These are phyloP conservation scores for Hippocampus mohnikei DNA, from an alignment of 2,113 vertebrate genomes.

Conservation along the genomic window DNA sequence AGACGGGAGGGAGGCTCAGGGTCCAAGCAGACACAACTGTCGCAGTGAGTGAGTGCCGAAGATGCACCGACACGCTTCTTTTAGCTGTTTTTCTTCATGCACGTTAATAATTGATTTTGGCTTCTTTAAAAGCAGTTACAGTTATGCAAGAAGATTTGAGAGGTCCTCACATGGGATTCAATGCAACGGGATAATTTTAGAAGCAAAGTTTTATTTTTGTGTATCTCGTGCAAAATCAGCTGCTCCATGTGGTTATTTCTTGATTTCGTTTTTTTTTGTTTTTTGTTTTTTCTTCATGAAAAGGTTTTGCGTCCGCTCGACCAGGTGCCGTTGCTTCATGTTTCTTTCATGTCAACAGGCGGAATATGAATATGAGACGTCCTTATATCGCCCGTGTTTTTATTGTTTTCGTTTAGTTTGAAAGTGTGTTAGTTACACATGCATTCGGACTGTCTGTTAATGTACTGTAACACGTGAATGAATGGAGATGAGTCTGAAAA, in stretches of 20 bases:
- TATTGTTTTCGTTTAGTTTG: background rate
- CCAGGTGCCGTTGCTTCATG: background rate
- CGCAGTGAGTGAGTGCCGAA: constrained; percentile 34
- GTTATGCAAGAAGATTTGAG: constrained; percentile 7
- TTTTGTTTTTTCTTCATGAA: background rate
- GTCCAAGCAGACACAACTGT: constrained; percentile 42
- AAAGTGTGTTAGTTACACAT: background rate
- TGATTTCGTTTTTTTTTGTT: background rate
- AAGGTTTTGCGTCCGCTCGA: background rate
- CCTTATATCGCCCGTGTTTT: background rate
- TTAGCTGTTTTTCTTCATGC: background rate
- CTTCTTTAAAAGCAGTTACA: background rate
- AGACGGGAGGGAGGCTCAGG: constrained; percentile 54
- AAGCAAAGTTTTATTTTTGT: background rate
- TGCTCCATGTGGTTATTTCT: background rate
- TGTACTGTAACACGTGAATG: background rate
- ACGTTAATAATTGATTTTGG: constrained; percentile 1
- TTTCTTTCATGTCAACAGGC: constrained; percentile 21
- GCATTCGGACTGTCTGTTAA: background rate
- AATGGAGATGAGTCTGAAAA: background rate
- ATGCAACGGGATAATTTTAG: constrained; percentile 2
- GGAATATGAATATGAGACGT: background rate
- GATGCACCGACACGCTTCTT: constrained; percentile 9
- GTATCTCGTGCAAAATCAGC: background rate
- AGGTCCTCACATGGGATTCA: background rate